Conservation (phyloP, 2,888 invertebrate genomes). For the Limnephilus marmoratus region DNA sequence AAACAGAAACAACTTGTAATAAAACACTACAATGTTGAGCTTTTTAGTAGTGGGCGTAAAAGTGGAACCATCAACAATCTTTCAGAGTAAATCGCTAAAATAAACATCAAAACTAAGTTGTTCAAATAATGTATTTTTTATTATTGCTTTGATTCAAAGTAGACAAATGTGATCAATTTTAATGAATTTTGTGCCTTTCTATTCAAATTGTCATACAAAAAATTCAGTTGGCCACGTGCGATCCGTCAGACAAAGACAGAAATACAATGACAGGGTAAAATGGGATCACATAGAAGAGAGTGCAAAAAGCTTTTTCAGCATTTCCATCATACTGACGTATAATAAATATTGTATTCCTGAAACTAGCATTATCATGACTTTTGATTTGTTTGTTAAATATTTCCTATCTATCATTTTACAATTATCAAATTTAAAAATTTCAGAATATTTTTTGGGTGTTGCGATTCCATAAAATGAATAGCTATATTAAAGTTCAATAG, state of each 20-base stretch:
- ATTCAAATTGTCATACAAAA: not conserved
- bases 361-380: not conserved
- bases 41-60: too few relatives aligned
- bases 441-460: too few relatives aligned
- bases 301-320: conserved; percentile 55
- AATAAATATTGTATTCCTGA: not conserved
- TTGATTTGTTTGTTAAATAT: not conserved
- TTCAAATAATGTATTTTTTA: not conserved
- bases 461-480: too few relatives aligned
- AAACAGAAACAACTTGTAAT: too few relatives aligned
- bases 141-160: not conserved
- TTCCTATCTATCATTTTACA: not conserved
- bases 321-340: not conserved
- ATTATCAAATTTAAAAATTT: too few relatives aligned
- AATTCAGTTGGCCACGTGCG: conserved; percentile 43
- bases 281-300: conserved; percentile 61
- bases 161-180: not conserved
- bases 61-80: too few relatives aligned
- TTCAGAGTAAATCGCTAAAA: too few relatives aligned
- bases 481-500: too few relatives aligned
- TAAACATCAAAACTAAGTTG: too few relatives aligned
- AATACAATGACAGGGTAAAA: conserved; percentile 64
- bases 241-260: conserved; percentile 58
- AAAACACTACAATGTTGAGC: too few relatives aligned
- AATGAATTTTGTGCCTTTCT: not conserved